A percentile compares a stretch with the other conserved stretches of the same genome.
These are phyloP conservation scores for Tetramorium bicarinatum DNA, from an alignment of 2,888 invertebrate species.

Conservation along the genomic window DNA sequence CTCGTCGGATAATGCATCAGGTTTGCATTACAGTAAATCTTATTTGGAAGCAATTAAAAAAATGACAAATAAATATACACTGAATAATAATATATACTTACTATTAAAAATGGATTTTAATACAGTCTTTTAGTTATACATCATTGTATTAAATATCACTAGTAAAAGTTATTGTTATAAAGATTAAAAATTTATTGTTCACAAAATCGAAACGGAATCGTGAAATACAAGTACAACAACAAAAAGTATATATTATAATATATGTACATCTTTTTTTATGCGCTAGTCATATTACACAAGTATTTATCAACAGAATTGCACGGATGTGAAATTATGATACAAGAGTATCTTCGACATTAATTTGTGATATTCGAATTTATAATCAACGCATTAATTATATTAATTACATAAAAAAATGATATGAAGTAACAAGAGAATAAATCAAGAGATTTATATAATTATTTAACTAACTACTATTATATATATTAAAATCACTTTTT, in stretches of 20 bases:
- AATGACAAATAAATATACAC: neutral
- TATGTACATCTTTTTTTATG: conserved; percentile 30
- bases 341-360: conserved; percentile 11
- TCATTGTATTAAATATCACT: neutral
- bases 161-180: conserved; percentile 22
- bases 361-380: neutral
- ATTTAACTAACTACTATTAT: conserved; percentile 25
- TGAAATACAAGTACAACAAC: conserved; percentile 10
- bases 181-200: conserved; percentile 37
- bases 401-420: conserved; percentile 34
- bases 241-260: conserved; percentile 32
- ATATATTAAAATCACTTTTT: neutral
- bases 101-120: neutral
- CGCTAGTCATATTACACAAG: conserved; percentile 21
- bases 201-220: neutral
- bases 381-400: conserved; percentile 14
- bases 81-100: neutral
- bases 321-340: conserved; percentile 13
- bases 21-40: neutral
- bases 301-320: conserved; percentile 37
- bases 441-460: conserved; percentile 11
- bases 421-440: neutral
- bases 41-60: neutral
- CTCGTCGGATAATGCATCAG: conserved; percentile 8
- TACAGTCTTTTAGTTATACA: neutral